Conservation (phyloP, 1,140 invertebrate genomes). For the Holotrichia oblita region DNA sequence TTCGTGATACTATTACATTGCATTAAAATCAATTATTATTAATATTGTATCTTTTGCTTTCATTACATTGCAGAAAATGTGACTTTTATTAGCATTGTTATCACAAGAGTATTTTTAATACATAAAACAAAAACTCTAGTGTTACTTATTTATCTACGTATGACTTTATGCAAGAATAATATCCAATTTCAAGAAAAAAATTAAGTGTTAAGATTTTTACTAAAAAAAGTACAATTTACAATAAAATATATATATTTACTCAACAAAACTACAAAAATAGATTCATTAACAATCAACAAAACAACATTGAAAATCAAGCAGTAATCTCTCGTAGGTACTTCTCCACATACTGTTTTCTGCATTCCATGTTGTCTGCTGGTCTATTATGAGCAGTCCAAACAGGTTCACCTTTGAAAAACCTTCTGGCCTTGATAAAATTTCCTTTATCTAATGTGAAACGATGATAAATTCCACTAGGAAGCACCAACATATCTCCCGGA, state of each 20-base stretch:
- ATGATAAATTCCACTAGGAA: conserved; percentile 98
- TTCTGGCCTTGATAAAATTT: conserved; percentile 87
- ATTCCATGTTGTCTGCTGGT: conserved; percentile 87
- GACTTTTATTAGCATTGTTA: no score
- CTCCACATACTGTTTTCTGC: conserved; percentile 75
- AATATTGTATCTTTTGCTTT: no score
- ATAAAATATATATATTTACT: neutral
- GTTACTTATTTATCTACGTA: no score
- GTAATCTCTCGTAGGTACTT: conserved; percentile 63
- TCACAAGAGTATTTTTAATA: no score
- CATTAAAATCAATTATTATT: no score
- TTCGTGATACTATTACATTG: no score
- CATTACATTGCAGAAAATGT: no score
- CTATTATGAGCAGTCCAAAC: conserved; percentile 89
- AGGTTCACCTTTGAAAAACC: conserved; percentile 92
- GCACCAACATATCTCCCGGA: conserved; percentile 89
- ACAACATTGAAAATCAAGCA: neutral
- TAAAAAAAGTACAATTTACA: no score
- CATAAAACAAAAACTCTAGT: no score
- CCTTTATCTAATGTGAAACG: conserved; percentile 92
- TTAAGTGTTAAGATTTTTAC: no score
- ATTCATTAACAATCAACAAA: neutral
- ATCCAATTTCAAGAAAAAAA: no score
- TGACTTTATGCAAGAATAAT: no score
- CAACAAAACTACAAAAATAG: neutral